Conservation (phyloP, 2,797 vertebrate genomes). For the Cyclura pinguis region DNA sequence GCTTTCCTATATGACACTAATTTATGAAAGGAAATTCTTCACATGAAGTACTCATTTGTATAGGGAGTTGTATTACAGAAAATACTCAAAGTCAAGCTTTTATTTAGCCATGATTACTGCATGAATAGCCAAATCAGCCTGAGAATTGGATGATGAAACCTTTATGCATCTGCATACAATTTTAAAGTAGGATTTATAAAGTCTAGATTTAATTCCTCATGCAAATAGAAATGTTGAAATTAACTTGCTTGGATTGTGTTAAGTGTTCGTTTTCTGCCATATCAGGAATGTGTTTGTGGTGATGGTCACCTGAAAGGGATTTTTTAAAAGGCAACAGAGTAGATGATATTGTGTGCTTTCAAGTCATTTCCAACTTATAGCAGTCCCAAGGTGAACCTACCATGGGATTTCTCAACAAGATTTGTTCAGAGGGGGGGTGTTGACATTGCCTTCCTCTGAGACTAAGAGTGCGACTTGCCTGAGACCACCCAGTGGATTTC, state of each 20-base stretch:
- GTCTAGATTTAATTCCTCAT: slow-evolving; percentile 58
- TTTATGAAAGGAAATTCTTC: neutral
- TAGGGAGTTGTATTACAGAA: neutral
- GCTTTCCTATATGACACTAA: neutral
- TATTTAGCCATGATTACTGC: neutral
- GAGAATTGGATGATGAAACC: slow-evolving; percentile 46
- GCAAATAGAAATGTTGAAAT: slow-evolving; percentile 61
- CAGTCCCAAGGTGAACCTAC: neutral
- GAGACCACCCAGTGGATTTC: too few species aligned
- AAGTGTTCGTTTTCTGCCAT: slow-evolving; percentile 64
- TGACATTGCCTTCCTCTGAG: too few species aligned
- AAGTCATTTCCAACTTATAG: neutral
- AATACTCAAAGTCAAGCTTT: neutral
- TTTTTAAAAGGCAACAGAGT: slow-evolving; percentile 55
- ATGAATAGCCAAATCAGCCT: neutral
- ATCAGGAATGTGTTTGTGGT: slow-evolving; percentile 62
- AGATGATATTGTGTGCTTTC: neutral
- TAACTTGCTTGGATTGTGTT: slow-evolving; percentile 68
- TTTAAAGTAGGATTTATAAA: slow-evolving; percentile 1
- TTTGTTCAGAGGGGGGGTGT: too few species aligned
- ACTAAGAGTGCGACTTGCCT: too few species aligned
- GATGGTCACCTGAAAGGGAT: slow-evolving; percentile 67
- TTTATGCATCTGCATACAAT: slow-evolving; percentile 55
- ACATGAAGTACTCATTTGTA: neutral
- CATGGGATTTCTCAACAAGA: too few species aligned